These are phyloP conservation scores for Rhegmatorhina hoffmannsi DNA, from an alignment of 2,113 vertebrate species.

Conservation along the genomic window DNA sequence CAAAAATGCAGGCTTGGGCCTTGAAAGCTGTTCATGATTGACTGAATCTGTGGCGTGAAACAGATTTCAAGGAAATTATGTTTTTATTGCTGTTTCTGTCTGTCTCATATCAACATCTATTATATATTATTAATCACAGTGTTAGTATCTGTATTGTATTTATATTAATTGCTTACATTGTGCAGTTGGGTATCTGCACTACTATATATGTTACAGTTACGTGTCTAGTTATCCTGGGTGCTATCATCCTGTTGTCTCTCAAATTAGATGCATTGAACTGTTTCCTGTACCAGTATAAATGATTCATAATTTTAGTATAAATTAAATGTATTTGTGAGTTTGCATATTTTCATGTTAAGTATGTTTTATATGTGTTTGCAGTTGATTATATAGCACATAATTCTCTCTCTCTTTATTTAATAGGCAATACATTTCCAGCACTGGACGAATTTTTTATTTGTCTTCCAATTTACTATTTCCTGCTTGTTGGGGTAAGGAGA, in stretches of 20 bases:
- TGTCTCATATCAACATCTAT: not conserved
- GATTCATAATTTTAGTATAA: not conserved
- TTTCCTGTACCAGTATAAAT: not conserved
- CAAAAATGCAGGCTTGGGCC: not conserved
- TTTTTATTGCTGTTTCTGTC: not conserved
- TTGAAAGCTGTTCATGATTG: not conserved
- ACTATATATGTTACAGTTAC: not conserved
- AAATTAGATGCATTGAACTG: not conserved
- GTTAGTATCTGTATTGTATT: not conserved
- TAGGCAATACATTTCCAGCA: slow-evolving; percentile 85
- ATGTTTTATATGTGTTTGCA: not conserved
- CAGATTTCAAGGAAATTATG: not conserved
- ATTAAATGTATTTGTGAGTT: not conserved
- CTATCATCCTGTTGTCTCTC: not conserved
- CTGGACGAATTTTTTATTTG: slow-evolving; percentile 83
- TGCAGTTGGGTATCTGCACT: not conserved
- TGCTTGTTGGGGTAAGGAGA: slow-evolving; percentile 90
- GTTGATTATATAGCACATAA: not conserved
- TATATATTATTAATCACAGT: not conserved
- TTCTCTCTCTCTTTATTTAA: not conserved
- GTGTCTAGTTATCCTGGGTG: not conserved
- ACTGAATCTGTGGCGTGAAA: not conserved
- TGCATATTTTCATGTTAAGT: not conserved
- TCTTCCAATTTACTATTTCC: slow-evolving; percentile 87
- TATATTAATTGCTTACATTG: not conserved